Percentiles rank a stretch among this genome's conserved stretches.
phyloP scores from a whole-genome alignment of 1,140 invertebrate genomes.

The Scaptomyza graminum region DNA sequence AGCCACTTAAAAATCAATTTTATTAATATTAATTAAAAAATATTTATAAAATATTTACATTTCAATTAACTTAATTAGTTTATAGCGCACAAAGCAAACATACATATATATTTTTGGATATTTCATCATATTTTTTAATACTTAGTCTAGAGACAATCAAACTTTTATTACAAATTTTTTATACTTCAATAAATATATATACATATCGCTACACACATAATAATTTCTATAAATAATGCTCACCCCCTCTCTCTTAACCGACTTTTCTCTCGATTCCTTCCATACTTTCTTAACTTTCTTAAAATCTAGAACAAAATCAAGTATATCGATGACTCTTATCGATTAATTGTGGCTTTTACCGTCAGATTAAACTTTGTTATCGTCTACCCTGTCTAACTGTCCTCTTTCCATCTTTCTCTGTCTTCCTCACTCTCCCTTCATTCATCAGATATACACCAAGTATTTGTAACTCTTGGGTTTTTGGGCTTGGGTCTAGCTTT shows the following conservation, averaged over 20 bases:
- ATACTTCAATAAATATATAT: slow-evolving; percentile 77
- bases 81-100: slow-evolving; percentile 54
- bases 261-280: not conserved
- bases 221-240: slow-evolving; percentile 48
- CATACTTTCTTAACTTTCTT: not conserved
- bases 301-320: no score
- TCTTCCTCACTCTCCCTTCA: not conserved
- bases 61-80: slow-evolving; percentile 69
- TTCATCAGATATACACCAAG: slow-evolving; percentile 34
- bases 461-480: slow-evolving; percentile 66
- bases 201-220: slow-evolving; percentile 58
- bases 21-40: slow-evolving; percentile 25
- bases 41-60: slow-evolving; percentile 15
- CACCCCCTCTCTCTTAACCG: slow-evolving; percentile 21
- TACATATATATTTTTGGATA: slow-evolving; percentile 61
- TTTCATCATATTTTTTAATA: slow-evolving; percentile 43
- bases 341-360: not conserved
- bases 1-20: slow-evolving; percentile 58
- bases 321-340: not conserved
- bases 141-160: slow-evolving; percentile 44
- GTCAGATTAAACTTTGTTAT: slow-evolving; percentile 10
- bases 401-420: not conserved
- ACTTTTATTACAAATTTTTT: slow-evolving; percentile 66
- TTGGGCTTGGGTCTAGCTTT: slow-evolving; percentile 75
- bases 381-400: not conserved